These are phyloP conservation scores for Prochilodus magdalenae DNA, from an alignment of 2,113 vertebrate genomes.

Conservation along the genomic window DNA sequence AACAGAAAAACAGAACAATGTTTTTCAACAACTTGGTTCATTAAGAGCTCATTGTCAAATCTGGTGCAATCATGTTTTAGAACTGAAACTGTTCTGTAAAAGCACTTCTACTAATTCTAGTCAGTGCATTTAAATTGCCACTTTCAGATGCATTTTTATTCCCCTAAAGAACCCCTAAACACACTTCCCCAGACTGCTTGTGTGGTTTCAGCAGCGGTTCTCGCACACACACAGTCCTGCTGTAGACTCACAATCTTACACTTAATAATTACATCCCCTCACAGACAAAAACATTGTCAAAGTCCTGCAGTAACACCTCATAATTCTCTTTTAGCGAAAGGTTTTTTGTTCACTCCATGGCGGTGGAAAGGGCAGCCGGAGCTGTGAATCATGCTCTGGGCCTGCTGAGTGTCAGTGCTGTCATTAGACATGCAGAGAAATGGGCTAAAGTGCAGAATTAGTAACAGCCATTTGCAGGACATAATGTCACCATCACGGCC, in stretches of 20 bases:
- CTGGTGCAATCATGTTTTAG: too few relatives aligned
- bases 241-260: constrained; percentile 50
- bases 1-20: too few relatives aligned
- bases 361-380: constrained; percentile 67
- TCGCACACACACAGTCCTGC: background rate
- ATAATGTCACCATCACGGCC: constrained; percentile 26
- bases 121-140: too few relatives aligned
- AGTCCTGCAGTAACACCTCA: constrained; percentile 67
- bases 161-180: background rate
- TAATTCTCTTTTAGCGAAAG: constrained; percentile 67
- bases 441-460: constrained; percentile 19
- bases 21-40: too few relatives aligned
- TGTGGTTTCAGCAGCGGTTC: background rate
- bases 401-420: constrained; percentile 60
- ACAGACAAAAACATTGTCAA: constrained; percentile 64
- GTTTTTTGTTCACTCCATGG: constrained; percentile 57
- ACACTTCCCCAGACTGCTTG: constrained; percentile 15
- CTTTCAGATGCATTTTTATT: background rate
- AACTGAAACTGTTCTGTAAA: too few relatives aligned
- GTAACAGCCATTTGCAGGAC: constrained; percentile 31
- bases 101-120: too few relatives aligned
- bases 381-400: constrained; percentile 59
- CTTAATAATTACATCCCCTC: constrained; percentile 62
- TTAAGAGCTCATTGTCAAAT: too few relatives aligned
- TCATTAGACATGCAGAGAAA: constrained; percentile 46